Evolutionary conservation across 2,113 vertebrate genomes (phyloP).

Genomic region (Pelmatolapia mariae): DNA sequence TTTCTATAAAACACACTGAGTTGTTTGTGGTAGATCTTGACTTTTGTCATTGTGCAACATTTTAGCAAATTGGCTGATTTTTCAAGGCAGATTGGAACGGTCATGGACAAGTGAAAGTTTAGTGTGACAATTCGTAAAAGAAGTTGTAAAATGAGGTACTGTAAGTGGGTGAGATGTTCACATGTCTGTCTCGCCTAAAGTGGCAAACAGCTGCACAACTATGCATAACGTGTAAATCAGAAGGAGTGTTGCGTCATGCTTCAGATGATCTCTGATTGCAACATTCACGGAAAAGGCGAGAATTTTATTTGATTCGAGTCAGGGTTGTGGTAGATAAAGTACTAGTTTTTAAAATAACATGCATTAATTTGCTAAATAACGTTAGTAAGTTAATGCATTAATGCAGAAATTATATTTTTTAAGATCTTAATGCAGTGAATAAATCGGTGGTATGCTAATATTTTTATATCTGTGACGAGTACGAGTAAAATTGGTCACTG

Average conservation of each 20-base stretch:
- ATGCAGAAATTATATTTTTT: rapidly evolving
- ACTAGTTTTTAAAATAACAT: background rate
- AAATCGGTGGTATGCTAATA: background rate
- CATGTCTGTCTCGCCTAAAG: background rate
- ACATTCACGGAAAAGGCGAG: background rate
- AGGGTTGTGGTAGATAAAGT: background rate
- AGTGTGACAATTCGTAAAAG: background rate
- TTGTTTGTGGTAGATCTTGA: background rate
- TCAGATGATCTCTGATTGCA: background rate
- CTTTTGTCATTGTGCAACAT: background rate
- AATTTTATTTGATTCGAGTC: background rate
- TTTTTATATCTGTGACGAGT: background rate
- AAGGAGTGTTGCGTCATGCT: constrained; percentile 10
- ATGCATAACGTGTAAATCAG: background rate
- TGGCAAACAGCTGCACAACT: background rate
- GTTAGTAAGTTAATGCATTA: background rate
- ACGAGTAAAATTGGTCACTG: background rate
- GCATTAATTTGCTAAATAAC: background rate
- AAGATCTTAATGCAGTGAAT: background rate
- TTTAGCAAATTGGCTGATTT: background rate
- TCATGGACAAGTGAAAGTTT: background rate
- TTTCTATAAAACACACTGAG: background rate
- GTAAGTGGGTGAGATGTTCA: background rate
- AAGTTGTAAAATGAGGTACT: background rate
- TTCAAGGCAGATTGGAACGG: background rate